Base-by-base conservation (phyloP, 2,888 invertebrate genomes). In the Drymonia ruficornis region DNA sequence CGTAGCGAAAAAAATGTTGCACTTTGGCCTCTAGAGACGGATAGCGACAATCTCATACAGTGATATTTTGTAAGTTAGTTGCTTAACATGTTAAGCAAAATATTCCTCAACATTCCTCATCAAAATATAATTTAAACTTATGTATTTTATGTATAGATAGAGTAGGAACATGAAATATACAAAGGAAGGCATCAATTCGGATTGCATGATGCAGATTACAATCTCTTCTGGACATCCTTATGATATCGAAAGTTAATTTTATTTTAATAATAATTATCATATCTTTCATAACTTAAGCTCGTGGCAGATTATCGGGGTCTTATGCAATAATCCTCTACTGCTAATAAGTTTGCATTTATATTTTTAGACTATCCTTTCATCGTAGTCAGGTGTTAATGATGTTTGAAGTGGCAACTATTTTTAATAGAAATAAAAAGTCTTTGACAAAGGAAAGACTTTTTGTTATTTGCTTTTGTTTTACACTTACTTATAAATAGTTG, bases 241-340 rank as follows among this genome's bases (percentile, higher is more conserved):
- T 43, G 12, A 43, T 13, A 1, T 43, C 13, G 43, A 43, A 43
- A 43, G 18, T 43, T 43, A 19, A 43, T 43, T 43, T 43, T 11
- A 18, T 42, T 18, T 18, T 13, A 23, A 16, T 43, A 42, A 16
- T 12, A 31, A 31, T 31, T 8, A 12, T 31, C 31, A 31, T 11
- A 11, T 11, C 31, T 31, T 31, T 31, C 31, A 23, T 23, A 23
- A 23, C 23, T 23, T 23, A 23, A 9, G 2, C 9, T 5, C 36
- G n/a, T 36, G 36, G 36, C 36, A 11, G 3, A 36, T 36, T 36
- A 36, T 36, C n/a, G n/a, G n/a, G n/a, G 4, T 3, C 36, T 36
- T 36, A 36, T 36, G 34, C 7, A 36, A 36, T n/a, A 36, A 36
- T n/a, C n/a, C n/a, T 3, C 4, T 36, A n/a, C 13, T n/a, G 11